Conservation (phyloP, 2,888 invertebrate species). For the Drosophila anceps region DNA sequence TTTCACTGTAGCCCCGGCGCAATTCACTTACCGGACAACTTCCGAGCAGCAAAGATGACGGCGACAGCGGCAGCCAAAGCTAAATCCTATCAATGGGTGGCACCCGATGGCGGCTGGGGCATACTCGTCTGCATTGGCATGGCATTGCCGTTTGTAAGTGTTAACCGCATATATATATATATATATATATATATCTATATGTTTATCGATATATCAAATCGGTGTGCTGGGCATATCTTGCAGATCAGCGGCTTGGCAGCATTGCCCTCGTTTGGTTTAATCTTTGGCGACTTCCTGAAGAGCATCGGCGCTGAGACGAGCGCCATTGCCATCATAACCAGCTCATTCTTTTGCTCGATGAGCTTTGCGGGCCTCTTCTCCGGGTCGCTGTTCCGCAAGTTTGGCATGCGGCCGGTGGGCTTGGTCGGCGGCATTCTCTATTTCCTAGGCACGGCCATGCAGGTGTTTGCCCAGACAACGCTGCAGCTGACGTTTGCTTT, state of each 20-base stretch:
- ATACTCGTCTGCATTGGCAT: constrained; percentile 91
- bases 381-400: constrained; percentile 89
- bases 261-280: constrained; percentile 89
- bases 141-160: constrained; percentile 90
- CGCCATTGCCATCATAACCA: constrained; percentile 89
- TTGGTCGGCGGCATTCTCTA: constrained; percentile 88
- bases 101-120: constrained; percentile 94
- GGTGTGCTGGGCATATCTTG: too few species aligned
- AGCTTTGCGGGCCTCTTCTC: constrained; percentile 88
- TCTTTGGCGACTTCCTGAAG: constrained; percentile 90
- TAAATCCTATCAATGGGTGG: constrained; percentile 64
- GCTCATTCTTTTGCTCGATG: constrained; percentile 87
- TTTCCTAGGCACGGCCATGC: constrained; percentile 87
- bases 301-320: constrained; percentile 89
- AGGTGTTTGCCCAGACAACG: constrained; percentile 88
- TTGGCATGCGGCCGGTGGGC: constrained; percentile 89
- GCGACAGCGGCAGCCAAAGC: constrained; percentile 20
- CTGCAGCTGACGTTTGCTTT: constrained; percentile 88
- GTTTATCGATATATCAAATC: background rate
- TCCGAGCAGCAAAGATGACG: constrained; percentile 51
- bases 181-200: background rate
- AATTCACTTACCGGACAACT: constrained; percentile 39
- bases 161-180: background rate
- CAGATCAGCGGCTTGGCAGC: constrained; percentile 90
- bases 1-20: background rate